Conservation (phyloP, 2,888 invertebrate genomes). For the Pachliopta kotzebuea region DNA sequence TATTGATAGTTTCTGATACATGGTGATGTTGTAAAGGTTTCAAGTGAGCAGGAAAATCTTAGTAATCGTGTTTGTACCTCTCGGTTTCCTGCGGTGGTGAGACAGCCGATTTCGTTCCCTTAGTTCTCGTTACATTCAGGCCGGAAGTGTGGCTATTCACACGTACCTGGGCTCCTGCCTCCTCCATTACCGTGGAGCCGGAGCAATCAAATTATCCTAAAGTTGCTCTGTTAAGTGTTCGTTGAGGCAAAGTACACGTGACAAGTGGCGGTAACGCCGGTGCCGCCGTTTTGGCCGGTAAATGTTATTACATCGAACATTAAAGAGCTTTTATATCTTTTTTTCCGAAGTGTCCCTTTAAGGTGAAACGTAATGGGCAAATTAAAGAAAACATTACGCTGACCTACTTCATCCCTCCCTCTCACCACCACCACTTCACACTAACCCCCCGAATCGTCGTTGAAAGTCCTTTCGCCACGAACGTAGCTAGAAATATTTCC, state of each 20-base stretch:
- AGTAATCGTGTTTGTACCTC: conserved; percentile 35
- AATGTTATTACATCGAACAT: conserved; percentile 29
- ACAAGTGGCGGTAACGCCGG: conserved; percentile 23
- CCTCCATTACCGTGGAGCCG: conserved; percentile 29
- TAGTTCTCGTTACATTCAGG: conserved; percentile 12
- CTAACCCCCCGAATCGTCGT: no score
- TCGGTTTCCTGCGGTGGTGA: conserved; percentile 1
- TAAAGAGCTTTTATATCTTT: conserved; percentile 25
- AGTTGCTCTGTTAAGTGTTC: conserved; percentile 30
- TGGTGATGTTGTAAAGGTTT: conserved; percentile 19
- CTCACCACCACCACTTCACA: no score
- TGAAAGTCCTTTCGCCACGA: no score
- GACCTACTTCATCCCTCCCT: background rate
- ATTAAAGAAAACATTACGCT: conserved; percentile 22
- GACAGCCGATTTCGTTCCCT: background rate
- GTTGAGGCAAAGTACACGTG: conserved; percentile 26
- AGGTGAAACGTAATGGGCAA: conserved; percentile 5
- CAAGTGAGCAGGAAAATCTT: conserved; percentile 27
- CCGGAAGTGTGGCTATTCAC: conserved; percentile 13
- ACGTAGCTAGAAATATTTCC: no score
- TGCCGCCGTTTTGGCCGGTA: conserved; percentile 27
- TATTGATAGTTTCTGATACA: no score
- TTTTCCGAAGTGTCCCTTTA: conserved; percentile 7
- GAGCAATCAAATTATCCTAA: conserved; percentile 31
- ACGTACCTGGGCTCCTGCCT: conserved; percentile 26